Base-by-base conservation (phyloP, 2,888 invertebrate species). In the Agrochola litura region DNA sequence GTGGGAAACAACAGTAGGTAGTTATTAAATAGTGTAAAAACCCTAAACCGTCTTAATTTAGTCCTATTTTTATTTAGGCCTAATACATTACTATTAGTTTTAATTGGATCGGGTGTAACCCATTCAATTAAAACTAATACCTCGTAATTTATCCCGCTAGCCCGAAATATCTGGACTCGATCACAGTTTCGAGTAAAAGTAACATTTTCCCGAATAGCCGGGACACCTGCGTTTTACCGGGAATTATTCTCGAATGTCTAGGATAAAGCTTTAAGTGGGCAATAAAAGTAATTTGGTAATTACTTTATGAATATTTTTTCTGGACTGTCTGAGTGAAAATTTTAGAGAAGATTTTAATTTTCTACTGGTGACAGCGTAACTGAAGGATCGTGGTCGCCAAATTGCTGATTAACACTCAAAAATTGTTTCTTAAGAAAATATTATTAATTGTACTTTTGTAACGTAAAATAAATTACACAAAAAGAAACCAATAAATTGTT, bases 231-330 rank as follows among this genome's bases (percentile, higher is more conserved):
- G 67, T 70, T 76, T 72, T 65, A 76, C 76, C 64, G 63, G 43
- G 49, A 78, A 71, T 82, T 73, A 77, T 65, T 60, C 77, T 69
- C 49, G n/a, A 86, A 77, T 81, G 65, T 54, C 41, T 58, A 10
- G 61, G 43, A 81, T 83, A 66, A 88, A 86, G 71, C 72, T 87
- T 83, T 89, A 76, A 82, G 77, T 66, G 58, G 67, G 22, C 49
- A 76, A 77, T 76, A 81, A 82, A 75, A 79, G 76, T 88, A 79
- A 86, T 86, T 77, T 73, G 76, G 73, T 66, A 49, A 81, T 86
- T 79, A 81, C 64, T 73, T 76, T 73, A 14, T 61, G 63, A 76
- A 76, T 78, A 77, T 76, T 86, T 79, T 79, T 61, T 76, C 10
- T 52, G 63, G 14, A 43, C 8, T n/a, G 6, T 0, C 6, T 8